Evolutionary conservation across 2,888 invertebrate species (phyloP).

Genomic region (Synanthedon vespiformis): DNA sequence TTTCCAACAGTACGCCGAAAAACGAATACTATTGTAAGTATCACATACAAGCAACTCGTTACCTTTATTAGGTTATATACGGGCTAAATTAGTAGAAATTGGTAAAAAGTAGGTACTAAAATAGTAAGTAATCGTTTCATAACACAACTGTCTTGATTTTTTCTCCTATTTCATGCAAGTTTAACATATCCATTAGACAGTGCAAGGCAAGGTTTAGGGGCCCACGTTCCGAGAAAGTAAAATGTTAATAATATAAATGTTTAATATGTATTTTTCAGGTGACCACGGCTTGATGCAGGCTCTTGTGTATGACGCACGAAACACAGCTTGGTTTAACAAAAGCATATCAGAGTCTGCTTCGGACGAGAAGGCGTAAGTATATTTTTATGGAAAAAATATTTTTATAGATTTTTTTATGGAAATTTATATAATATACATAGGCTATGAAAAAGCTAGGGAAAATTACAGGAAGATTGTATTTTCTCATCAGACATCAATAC

Average conservation of each 20-base stretch:
- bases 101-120: no score
- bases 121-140: no score
- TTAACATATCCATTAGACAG: no score
- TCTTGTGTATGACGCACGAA: conserved; percentile 88
- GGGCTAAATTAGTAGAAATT: no score
- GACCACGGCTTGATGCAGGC: conserved; percentile 88
- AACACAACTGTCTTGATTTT: no score
- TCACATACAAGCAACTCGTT: not conserved
- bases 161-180: no score
- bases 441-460: not conserved
- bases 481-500: no score
- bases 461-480: not conserved
- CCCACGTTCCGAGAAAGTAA: no score
- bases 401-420: not conserved
- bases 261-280: conserved; percentile 62
- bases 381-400: no score
- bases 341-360: conserved; percentile 79
- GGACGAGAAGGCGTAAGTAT: conserved; percentile 73
- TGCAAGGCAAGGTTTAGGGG: no score
- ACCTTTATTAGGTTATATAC: no score
- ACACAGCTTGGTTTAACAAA: conserved; percentile 85
- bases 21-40: conserved; percentile 69
- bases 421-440: not conserved
- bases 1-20: conserved; percentile 47
- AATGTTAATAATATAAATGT: not conserved